A percentile compares a stretch with the other conserved stretches of the same genome.
phyloP scores from a whole-genome alignment of 2,797 vertebrate species.

The Antrozous pallidus region DNA sequence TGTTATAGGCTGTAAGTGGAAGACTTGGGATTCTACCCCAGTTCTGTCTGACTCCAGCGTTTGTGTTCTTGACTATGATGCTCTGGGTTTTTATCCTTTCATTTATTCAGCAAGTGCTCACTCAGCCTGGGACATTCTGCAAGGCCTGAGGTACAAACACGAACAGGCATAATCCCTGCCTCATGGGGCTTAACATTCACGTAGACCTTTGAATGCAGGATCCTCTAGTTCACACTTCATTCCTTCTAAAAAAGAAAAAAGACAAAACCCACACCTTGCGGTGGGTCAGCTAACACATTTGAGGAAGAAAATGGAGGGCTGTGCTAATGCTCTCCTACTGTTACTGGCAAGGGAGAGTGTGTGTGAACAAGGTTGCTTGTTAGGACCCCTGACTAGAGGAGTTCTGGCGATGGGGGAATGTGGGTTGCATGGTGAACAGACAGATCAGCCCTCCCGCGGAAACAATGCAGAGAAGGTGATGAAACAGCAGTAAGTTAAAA shows the following conservation, averaged over 20 bases:
- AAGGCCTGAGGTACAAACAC: background rate
- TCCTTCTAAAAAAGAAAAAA: background rate
- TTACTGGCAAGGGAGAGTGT: conserved; percentile 1
- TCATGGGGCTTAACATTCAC: background rate
- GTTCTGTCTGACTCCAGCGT: background rate
- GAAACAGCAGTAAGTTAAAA: background rate
- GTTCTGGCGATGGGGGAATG: background rate
- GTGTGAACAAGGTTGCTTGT: background rate
- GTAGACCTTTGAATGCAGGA: background rate
- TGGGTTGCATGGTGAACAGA: background rate
- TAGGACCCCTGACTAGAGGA: background rate
- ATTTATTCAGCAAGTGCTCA: background rate
- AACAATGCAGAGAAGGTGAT: background rate
- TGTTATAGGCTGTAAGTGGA: background rate
- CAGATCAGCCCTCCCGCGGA: background rate
- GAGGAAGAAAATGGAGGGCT: background rate
- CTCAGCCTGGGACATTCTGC: background rate
- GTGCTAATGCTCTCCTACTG: background rate
- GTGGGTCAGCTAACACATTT: background rate
- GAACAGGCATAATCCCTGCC: background rate
- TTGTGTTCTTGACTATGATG: background rate
- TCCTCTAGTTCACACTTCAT: background rate
- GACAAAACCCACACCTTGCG: background rate
- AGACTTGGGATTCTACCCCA: background rate
- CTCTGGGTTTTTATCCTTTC: background rate